Percentiles rank a stretch among this genome's conserved stretches.
phyloP scores from a whole-genome alignment of 2,888 invertebrate species.

The Operophtera brumata region DNA sequence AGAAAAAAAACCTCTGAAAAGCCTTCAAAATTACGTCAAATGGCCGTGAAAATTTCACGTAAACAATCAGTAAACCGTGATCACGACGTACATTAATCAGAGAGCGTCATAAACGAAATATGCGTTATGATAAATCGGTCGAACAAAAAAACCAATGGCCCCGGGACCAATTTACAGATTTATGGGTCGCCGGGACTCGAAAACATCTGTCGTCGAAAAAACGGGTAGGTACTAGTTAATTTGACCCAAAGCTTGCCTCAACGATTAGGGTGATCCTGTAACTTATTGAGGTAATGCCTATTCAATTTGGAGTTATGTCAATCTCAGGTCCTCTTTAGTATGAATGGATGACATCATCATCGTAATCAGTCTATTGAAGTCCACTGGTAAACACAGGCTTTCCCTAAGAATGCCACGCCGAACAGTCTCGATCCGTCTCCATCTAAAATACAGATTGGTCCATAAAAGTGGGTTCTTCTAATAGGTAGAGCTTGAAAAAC shows the following conservation, averaged over 20 bases:
- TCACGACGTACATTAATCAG: conserved; percentile 67
- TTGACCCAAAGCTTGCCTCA: conserved; percentile 34
- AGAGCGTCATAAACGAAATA: conserved; percentile 68
- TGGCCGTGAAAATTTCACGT: conserved; percentile 11
- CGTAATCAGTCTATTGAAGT: too few species aligned
- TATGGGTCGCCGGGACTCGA: conserved; percentile 48
- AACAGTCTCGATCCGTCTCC: too few species aligned
- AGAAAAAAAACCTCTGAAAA: neutral
- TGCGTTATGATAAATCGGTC: conserved; percentile 63
- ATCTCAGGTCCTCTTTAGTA: neutral
- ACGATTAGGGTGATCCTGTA: conserved; percentile 35
- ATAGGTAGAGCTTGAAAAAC: too few species aligned
- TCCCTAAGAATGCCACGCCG: too few species aligned
- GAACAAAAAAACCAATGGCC: conserved; percentile 35
- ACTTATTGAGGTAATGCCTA: conserved; percentile 28
- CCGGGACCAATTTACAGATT: conserved; percentile 57
- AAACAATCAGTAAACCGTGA: conserved; percentile 31
- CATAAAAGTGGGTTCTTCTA: too few species aligned
- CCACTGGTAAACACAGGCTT: too few species aligned
- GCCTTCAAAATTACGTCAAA: neutral
- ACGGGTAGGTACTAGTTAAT: conserved; percentile 42
- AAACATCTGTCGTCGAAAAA: conserved; percentile 60
- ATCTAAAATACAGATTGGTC: too few species aligned
- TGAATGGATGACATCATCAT: too few species aligned
- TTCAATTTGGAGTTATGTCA: conserved; percentile 20